Evolutionary conservation across 37 sponge, comb jelly and placozoan genomes (phyloP), one percentile per base, ranked within the genome.

Genomic region (Spongilla lacustris): DNA sequence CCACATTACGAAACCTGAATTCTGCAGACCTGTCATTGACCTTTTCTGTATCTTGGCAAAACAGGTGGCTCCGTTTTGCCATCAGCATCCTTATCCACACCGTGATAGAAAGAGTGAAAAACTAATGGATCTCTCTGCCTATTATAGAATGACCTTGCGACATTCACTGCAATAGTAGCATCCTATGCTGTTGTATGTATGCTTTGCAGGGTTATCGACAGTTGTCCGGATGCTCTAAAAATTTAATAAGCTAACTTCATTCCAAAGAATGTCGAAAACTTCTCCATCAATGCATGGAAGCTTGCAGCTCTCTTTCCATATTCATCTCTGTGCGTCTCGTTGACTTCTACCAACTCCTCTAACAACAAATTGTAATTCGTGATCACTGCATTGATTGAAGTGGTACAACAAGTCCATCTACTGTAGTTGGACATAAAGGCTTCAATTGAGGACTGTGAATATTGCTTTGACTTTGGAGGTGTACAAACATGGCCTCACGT

Each of bases 261-360:
- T 0, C 96, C 92, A 89, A 87, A 95, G 76, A 36, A 89, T 24
- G 88, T 89, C 24, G 41, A 24, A 84, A 92, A 91, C 33, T 86
- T 83, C 35, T 89, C 83, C 79, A 91, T 81, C 26, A 67, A 23
- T 27, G 76, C 36, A 4, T 84, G 48, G 29, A 83, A 58, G 23
- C 93, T 83, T 11, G 41, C 66, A 70, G 89, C 85, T 30, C 74
- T 84, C 26, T 46, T 67, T 24, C 68, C 83, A 85, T 75, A 82
- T n/a, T 79, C 79, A 83, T 67, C 84, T 24, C 74, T 8, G 31
- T 37, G 71, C 22, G 24, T 84, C 27, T 71, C 73, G 32, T 79
- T 48, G 4, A 89, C 58, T 81, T 85, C 86, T 35, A 73, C 75
- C 69, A 87, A 19, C 41, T 37, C 29, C 22, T 30, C 74, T 66